phyloP scores from a whole-genome alignment of 37 sponge, comb jelly and placozoan genomes.

The Beroe ovata region DNA sequence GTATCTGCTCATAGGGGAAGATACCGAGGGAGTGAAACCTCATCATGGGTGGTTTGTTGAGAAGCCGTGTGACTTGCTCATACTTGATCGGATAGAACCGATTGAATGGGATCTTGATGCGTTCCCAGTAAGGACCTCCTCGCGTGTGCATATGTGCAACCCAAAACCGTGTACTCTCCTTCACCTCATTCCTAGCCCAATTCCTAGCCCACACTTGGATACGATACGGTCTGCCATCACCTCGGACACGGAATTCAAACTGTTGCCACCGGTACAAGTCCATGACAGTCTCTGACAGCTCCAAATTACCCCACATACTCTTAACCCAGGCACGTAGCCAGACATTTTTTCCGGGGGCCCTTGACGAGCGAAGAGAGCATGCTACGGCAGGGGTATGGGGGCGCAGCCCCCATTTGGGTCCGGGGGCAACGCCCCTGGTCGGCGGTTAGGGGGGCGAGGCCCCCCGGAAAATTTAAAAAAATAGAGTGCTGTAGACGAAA shows the following conservation, averaged over 20 bases:
- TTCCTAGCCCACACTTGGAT: conserved; percentile 56
- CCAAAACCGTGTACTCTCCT: conserved; percentile 25
- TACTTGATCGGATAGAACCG: conserved; percentile 48
- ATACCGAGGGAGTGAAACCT: conserved; percentile 37
- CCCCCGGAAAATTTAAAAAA: too few species aligned
- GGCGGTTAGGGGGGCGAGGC: too few species aligned
- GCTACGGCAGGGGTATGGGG: too few species aligned
- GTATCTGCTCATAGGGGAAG: conserved; percentile 19
- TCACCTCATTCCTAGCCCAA: neutral
- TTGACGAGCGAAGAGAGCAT: too few species aligned
- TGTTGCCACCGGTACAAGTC: conserved; percentile 32
- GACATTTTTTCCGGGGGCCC: too few species aligned
- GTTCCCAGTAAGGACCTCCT: conserved; percentile 58
- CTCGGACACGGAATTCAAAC: conserved; percentile 56
- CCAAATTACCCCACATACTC: conserved; percentile 31
- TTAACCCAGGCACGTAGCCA: too few species aligned
- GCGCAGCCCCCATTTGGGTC: too few species aligned
- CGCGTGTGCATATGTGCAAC: conserved; percentile 42
- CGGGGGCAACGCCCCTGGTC: too few species aligned
- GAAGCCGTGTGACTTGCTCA: neutral
- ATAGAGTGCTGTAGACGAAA: too few species aligned
- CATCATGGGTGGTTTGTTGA: conserved; percentile 49
- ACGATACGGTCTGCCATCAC: conserved; percentile 44
- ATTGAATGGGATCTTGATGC: conserved; percentile 54
- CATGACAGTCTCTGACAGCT: neutral